Percentiles rank a stretch among this genome's conserved stretches.
Evolutionary conservation across 1,140 invertebrate genomes (phyloP).

Genomic region (Trigoniulus corallinus): DNA sequence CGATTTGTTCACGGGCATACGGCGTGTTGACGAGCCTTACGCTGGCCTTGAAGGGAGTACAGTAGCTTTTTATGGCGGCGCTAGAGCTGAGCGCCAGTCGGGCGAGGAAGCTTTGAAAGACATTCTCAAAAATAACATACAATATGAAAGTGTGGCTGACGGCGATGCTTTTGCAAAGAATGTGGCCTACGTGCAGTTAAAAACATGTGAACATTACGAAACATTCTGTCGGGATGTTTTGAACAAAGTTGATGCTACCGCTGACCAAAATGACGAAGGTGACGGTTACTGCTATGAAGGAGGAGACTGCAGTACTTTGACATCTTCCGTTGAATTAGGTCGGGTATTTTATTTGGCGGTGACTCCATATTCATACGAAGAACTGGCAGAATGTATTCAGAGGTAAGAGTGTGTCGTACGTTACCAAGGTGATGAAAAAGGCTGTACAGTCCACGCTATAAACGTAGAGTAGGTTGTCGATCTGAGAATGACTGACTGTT

Average conservation of each 20-base stretch:
- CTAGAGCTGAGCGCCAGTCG: not conserved
- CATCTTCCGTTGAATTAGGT: not conserved
- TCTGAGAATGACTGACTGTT: too few relatives aligned
- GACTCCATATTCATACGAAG: not conserved
- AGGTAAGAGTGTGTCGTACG: not conserved
- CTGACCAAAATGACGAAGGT: not conserved
- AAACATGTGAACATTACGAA: conserved; percentile 3
- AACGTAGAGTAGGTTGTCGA: too few relatives aligned
- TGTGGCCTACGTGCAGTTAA: not conserved
- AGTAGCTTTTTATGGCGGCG: not conserved
- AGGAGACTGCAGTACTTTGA: not conserved
- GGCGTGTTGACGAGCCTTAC: not conserved
- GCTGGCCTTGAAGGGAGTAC: too few relatives aligned
- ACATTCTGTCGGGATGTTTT: not conserved
- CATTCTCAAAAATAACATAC: not conserved
- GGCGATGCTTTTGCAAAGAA: not conserved
- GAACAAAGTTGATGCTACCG: not conserved
- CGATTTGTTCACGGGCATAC: not conserved
- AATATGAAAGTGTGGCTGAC: not conserved
- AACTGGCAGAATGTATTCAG: not conserved
- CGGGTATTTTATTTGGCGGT: not conserved
- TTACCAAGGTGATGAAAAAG: too few relatives aligned
- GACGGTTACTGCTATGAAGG: not conserved
- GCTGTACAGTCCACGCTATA: too few relatives aligned
- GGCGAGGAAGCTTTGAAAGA: not conserved